Conservation (phyloP, 2,113 vertebrate species). For the Malurus elegans region DNA sequence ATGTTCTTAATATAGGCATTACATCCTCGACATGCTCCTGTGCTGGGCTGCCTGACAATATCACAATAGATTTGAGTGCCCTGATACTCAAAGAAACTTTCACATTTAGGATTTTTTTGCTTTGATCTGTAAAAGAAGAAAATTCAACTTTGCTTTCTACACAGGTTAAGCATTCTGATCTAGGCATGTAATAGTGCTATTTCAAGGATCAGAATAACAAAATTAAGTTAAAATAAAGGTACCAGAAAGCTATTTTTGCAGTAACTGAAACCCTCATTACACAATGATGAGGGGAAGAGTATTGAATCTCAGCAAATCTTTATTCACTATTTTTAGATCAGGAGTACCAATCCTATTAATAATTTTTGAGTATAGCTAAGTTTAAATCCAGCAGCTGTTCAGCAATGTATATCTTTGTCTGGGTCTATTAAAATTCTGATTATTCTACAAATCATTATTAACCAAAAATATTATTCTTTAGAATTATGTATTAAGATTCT, state of each 20-base stretch:
- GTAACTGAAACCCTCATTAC: background rate
- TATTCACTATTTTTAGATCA: background rate
- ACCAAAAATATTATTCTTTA: background rate
- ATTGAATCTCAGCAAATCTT: background rate
- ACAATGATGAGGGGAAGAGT: accelerated
- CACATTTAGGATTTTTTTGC: accelerated
- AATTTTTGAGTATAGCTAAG: background rate
- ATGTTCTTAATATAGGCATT: background rate
- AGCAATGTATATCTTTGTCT: background rate
- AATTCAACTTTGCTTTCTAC: background rate
- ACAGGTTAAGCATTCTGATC: background rate
- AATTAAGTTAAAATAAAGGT: background rate
- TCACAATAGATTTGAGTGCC: accelerated
- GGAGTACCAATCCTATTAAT: background rate
- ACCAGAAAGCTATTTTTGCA: background rate
- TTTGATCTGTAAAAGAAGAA: background rate
- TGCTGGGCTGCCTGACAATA: background rate
- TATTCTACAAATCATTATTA: background rate
- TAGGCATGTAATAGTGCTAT: background rate
- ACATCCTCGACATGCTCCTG: background rate
- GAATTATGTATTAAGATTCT: background rate
- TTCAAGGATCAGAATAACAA: background rate
- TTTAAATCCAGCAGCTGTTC: background rate
- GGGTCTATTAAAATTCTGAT: background rate
- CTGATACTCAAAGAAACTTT: background rate